phyloP scores from a whole-genome alignment of 1,140 invertebrate genomes.

The Glomeris maerens region DNA sequence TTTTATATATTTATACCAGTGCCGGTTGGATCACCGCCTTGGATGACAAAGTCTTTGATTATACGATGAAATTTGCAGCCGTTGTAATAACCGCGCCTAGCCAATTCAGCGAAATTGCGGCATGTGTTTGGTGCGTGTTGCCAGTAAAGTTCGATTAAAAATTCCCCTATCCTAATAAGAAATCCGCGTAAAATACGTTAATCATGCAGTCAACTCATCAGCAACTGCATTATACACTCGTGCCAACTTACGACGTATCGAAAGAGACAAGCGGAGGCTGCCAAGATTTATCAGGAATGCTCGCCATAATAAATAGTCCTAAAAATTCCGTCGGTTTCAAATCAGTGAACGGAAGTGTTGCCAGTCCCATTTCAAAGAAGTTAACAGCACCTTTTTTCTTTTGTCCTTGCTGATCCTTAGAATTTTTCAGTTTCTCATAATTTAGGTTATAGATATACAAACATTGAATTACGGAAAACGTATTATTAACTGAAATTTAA shows the following conservation, averaged over 20 bases:
- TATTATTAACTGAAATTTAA: no score
- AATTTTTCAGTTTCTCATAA: no score
- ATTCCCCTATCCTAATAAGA: conserved; percentile 73
- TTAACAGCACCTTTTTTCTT: no score
- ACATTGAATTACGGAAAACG: no score
- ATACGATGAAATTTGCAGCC: conserved; percentile 92
- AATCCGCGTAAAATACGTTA: conserved; percentile 16
- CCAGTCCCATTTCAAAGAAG: no score
- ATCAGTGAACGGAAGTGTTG: no score
- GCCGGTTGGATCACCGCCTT: conserved; percentile 80
- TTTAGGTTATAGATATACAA: no score
- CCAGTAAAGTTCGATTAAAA: conserved; percentile 91
- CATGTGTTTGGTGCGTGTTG: conserved; percentile 92
- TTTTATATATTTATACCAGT: no score
- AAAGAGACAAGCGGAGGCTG: conserved; percentile 63
- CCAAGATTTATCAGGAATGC: conserved; percentile 65
- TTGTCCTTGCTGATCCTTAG: no score
- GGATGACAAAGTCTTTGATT: conserved; percentile 96
- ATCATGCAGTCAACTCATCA: conserved; percentile 6
- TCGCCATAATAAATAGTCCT: conserved; percentile 14
- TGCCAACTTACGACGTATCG: conserved; percentile 54
- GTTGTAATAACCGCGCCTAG: conserved; percentile 86
- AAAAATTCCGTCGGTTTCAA: no score
- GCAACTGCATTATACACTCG: conserved; percentile 12
- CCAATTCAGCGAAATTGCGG: conserved; percentile 88